Base-by-base conservation (phyloP, 2,797 vertebrate genomes). In the Helostoma temminkii region DNA sequence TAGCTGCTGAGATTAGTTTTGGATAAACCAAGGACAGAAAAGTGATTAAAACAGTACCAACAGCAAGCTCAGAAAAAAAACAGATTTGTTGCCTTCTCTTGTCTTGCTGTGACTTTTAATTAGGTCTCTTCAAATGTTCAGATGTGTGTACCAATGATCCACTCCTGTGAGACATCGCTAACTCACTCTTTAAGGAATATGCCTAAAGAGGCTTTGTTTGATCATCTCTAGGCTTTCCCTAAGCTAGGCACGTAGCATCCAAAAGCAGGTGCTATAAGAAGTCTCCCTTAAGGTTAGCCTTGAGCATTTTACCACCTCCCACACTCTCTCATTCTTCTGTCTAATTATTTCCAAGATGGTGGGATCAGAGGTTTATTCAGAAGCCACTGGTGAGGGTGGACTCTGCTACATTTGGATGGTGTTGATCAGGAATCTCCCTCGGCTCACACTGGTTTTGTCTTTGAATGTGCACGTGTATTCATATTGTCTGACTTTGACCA, bases 281-380 rank as follows among this genome's bases (percentile, higher is more conserved):
- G 43, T 47, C 72, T 78, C 72, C 78, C 72, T 75, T 74, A 78
- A 84, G 89, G 85, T 87, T 84, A 52, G 80, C 88, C 83, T 25
- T 47, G 16, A 85, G 87, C 88, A 78, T 2, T 87, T 88, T 81
- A 73, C 73, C 81, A 63, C 76, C 74, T 58, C 72, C 59, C 41
- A n/a, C 6, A 1, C 61, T 50, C 60, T 49, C 58, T 78, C 67
- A 69, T 84, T 82, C 61, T 75, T 79, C 80, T 66, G 65, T 59
- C 80, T 88, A 87, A 89, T 90, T 87, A 89, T 80, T 66, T 86
- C 74, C 22, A 47, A 74, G 77, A 76, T 18, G 1, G 66, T 55
- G 37, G 66, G 78, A 84, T 83, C 59, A 66, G 69, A 83, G 76
- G 79, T 75, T 73, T 78, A 82, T 70, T 53, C 46, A 52, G 79